These are phyloP conservation scores for Anolis sagrei DNA, from an alignment of 2,113 vertebrate species.

Conservation along the genomic window DNA sequence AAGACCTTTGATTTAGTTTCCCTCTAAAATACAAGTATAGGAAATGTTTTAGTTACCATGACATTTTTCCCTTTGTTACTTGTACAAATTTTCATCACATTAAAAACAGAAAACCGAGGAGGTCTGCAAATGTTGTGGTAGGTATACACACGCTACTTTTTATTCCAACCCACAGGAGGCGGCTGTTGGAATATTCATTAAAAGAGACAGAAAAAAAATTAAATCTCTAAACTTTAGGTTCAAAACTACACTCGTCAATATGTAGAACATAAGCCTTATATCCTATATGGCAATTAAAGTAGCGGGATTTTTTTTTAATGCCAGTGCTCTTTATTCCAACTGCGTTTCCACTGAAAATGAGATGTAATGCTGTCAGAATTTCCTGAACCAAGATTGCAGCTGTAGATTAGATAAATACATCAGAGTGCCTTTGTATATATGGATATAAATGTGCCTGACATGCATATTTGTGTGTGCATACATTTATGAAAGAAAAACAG, in stretches of 20 bases:
- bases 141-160: constrained; percentile 76
- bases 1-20: constrained; percentile 85
- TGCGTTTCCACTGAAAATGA: constrained; percentile 18
- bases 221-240: constrained; percentile 77
- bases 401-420: constrained; percentile 29
- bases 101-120: constrained; percentile 84
- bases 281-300: constrained; percentile 65
- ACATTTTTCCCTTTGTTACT: constrained; percentile 83
- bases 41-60: constrained; percentile 86
- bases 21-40: constrained; percentile 82
- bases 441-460: constrained; percentile 3
- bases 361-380: constrained; percentile 28
- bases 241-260: constrained; percentile 59
- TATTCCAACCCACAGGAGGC: constrained; percentile 72
- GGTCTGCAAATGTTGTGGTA: constrained; percentile 83
- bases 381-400: constrained; percentile 18
- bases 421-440: constrained; percentile 10
- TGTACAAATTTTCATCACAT: constrained; percentile 83
- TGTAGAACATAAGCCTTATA: constrained; percentile 65
- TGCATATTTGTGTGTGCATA: constrained; percentile 49
- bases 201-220: constrained; percentile 78
- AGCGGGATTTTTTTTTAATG: constrained; percentile 41
- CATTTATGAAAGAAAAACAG: constrained; percentile 19
- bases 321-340: constrained; percentile 30
- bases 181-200: constrained; percentile 78